Base-by-base conservation (phyloP, 1,140 invertebrate species). In the Drosophila ercepeae region DNA sequence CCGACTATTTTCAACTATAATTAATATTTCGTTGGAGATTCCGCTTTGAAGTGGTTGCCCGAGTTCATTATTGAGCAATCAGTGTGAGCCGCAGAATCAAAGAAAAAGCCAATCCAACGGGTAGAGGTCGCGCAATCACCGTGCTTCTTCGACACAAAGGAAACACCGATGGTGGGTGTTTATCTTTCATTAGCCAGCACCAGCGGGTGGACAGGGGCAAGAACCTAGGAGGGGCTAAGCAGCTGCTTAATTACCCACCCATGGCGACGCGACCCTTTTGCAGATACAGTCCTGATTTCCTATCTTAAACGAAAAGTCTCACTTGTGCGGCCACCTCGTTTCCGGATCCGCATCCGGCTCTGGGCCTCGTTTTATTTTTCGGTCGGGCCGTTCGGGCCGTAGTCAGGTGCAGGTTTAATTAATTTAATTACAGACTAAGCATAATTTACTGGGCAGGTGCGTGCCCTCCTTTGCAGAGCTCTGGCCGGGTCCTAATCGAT, bases 391-490 rank as follows among this genome's bases (percentile, higher is more conserved):
- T 57, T 55, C 64, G 48, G 19, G 67, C 34, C 32, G 41, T 48
- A 60, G 60, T 78, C 79, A 86, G 81, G 81, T 84, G 81, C 79
- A 59, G 68, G 69, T 70, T 86, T 86, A 86, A 86, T 86, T 86
- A 86, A 86, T 86, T 86, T 82, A 86, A 86, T 86, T 86, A 86
- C 82, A 86, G 77, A 77, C 82, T 88, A 88, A 86, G 82, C 77
- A 82, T 86, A 86, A 86, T 86, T 89, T 86, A 88, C 69, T 88
- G 81, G 81, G 59, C 82, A 86, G 67, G 58, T 81, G 81, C 81
- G 71, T 86, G 81, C 59, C 48, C 39, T 39, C 36, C 36, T n/a
- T n/a, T n/a, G n/a, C n/a, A n/a, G n/a, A n/a, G n/a, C n/a, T 13
- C 14, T 16, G 4, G 16, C 14, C 4, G 41, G 60, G 46, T 64